Base-by-base conservation (phyloP, 1,140 invertebrate genomes). In the Aradophagus sp. region DNA sequence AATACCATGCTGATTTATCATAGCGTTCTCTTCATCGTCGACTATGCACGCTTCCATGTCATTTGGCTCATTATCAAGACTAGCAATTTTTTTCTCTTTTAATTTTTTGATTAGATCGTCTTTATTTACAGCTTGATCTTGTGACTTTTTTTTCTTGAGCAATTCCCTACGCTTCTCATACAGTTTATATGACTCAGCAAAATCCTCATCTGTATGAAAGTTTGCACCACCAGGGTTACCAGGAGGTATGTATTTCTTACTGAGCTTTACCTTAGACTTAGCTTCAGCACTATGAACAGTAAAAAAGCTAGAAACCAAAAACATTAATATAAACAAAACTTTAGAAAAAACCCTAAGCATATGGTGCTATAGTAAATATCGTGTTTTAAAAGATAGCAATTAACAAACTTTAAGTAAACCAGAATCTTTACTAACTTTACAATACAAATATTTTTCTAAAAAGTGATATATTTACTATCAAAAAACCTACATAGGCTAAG, bases 61-160 rank as follows among this genome's bases (percentile, higher is more conserved):
- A 45, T 45, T 45, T 45, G n/a, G 42, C n/a, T 45, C 42, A 45
- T 45, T 45, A 45, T 45, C 42, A 45, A 45, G 42, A 45, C 42
- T 45, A 45, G 42, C 42, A 45, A 45, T 45, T 45, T 45, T 45
- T 12, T 45, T 45, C 42, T 45, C 42, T 45, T 45, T 45, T 45
- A 45, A 45, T 45, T 45, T 45, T 45, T 45, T 45, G 42, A 45
- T 45, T 45, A 45, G 42, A 45, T 45, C 42, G 31, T 45, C 42
- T 45, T 45, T 45, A 45, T 45, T 45, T 45, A 45, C 32, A 45
- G 42, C 42, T 45, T 29, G 42, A 45, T 32, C 42, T 45, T 45
- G 42, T 45, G 12, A 45, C n/a, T 45, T 45, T 45, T 45, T 45
- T 45, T 45, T 45, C 42, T 45, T 45, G 42, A 45, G 27, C 23